Conservation (phyloP, 2,797 vertebrate genomes). For the Galaxias olidus region DNA sequence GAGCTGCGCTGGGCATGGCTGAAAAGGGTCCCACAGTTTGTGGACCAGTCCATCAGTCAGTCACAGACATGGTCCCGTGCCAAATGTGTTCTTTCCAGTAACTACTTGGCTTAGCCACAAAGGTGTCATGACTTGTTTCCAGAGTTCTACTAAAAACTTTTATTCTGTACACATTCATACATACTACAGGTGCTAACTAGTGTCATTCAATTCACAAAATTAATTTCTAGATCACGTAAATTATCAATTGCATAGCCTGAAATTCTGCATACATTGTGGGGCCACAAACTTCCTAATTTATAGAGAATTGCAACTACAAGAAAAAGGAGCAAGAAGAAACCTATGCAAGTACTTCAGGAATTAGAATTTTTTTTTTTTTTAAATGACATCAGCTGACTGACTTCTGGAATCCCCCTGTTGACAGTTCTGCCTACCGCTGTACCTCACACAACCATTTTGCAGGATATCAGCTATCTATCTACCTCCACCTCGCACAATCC, state of each 20-base stretch:
- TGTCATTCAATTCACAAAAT: background rate
- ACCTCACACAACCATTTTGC: conserved; percentile 41
- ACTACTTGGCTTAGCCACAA: conserved; percentile 16
- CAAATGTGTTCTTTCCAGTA: conserved; percentile 45
- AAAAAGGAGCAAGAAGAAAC: conserved; percentile 54
- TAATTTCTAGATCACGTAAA: conserved; percentile 15
- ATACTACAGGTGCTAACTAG: background rate
- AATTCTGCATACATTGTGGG: conserved; percentile 44
- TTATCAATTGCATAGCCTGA: conserved; percentile 41
- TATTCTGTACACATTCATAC: background rate
- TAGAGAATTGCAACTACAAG: conserved; percentile 16
- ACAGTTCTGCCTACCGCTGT: conserved; percentile 53
- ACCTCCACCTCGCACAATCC: conserved; percentile 18
- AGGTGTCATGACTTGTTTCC: conserved; percentile 17
- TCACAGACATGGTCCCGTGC: conserved; percentile 29
- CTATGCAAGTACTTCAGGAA: conserved; percentile 73
- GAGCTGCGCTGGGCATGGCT: conserved; percentile 43
- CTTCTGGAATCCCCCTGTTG: conserved; percentile 57
- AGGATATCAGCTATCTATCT: conserved; percentile 36
- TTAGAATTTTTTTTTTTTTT: conserved; percentile 31
- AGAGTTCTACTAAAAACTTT: background rate
- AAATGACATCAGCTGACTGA: conserved; percentile 55
- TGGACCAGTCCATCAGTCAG: conserved; percentile 31
- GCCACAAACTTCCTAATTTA: conserved; percentile 62
- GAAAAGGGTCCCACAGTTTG: conserved; percentile 57